Evolutionary conservation across 2,888 invertebrate genomes (phyloP).

Genomic region (Mimas tiliae): DNA sequence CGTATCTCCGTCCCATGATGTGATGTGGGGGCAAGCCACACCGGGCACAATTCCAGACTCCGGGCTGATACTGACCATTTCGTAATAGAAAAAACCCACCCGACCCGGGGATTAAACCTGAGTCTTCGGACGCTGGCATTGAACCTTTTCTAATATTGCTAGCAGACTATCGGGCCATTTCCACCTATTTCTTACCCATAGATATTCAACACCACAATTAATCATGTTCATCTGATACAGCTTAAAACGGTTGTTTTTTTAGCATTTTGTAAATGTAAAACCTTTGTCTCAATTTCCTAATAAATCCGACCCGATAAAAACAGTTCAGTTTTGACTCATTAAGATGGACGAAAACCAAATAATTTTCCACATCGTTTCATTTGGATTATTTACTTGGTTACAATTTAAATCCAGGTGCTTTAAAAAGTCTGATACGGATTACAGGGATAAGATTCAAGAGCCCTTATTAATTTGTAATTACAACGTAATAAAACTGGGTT

Average conservation of each 20-base stretch:
- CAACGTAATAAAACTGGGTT: conserved; percentile 3
- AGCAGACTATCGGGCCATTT: too few relatives aligned
- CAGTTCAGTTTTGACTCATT: conserved; percentile 37
- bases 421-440: conserved; percentile 49
- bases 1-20: too few relatives aligned
- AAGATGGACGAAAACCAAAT: conserved; percentile 41
- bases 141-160: too few relatives aligned
- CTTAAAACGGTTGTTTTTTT: not conserved
- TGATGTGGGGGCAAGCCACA: too few relatives aligned
- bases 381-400: conserved; percentile 58
- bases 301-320: conserved; percentile 28
- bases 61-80: too few relatives aligned
- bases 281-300: not conserved
- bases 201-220: too few relatives aligned
- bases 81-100: too few relatives aligned
- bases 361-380: conserved; percentile 51
- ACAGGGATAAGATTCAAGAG: conserved; percentile 34
- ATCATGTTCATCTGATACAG: too few relatives aligned
- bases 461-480: conserved; percentile 35
- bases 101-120: too few relatives aligned
- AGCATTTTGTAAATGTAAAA: not conserved
- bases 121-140: too few relatives aligned
- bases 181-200: too few relatives aligned
- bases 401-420: conserved; percentile 52
- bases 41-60: too few relatives aligned